Percentiles rank a stretch among this genome's conserved stretches.
phyloP scores from a whole-genome alignment of 2,888 invertebrate genomes.

The Rhagophthalmus giganteus region DNA sequence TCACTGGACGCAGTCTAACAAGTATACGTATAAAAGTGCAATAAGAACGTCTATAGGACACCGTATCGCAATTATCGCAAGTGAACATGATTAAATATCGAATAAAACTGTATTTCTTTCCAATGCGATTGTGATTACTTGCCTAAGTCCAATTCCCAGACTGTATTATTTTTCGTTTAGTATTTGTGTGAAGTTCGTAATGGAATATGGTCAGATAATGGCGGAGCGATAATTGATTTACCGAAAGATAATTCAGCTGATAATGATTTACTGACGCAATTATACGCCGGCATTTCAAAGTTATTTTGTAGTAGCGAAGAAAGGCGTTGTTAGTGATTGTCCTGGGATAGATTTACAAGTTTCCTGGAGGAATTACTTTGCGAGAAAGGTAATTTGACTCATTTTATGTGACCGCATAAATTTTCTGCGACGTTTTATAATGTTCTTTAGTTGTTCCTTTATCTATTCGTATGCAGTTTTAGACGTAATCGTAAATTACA shows the following conservation, averaged over 20 bases:
- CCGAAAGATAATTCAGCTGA: conserved; percentile 18
- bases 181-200: conserved; percentile 14
- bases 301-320: conserved; percentile 5
- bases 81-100: no score
- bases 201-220: conserved; percentile 15
- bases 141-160: conserved; percentile 21
- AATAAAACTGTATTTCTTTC: conserved; percentile 4
- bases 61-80: no score
- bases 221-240: conserved; percentile 28
- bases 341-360: conserved; percentile 1
- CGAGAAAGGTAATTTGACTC: conserved; percentile 4
- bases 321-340: background rate
- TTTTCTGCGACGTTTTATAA: conserved; percentile 5
- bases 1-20: no score
- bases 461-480: no score
- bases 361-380: conserved; percentile 1
- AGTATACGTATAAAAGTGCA: no score
- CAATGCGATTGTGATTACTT: conserved; percentile 16
- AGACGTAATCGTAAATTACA: no score
- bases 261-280: conserved; percentile 23
- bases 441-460: no score
- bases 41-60: no score
- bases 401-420: conserved; percentile 5
- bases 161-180: conserved; percentile 29
- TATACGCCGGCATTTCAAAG: conserved; percentile 5